Evolutionary conservation across 2,888 invertebrate genomes (phyloP).

Genomic region (Lochmaea crataegi): DNA sequence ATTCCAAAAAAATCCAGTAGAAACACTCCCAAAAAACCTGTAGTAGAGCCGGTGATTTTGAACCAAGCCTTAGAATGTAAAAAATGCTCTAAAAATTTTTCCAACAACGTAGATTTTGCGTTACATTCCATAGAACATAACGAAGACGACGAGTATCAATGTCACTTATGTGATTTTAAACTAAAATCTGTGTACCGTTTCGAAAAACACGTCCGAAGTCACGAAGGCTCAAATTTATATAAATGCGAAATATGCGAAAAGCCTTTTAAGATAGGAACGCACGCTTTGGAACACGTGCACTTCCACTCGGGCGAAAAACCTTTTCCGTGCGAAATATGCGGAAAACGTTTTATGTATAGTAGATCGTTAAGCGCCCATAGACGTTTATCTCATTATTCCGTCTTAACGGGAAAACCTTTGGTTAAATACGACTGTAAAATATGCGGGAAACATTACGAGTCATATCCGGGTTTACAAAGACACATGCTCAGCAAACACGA

Average conservation of each 20-base stretch:
- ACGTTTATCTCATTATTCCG: constrained; percentile 65
- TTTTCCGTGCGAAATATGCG: constrained; percentile 68
- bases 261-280: constrained; percentile 52
- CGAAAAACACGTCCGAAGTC: constrained; percentile 60
- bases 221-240: constrained; percentile 54
- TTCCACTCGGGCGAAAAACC: constrained; percentile 63
- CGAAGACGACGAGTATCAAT: constrained; percentile 53
- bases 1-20: constrained; percentile 29
- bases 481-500: constrained; percentile 62
- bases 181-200: constrained; percentile 57
- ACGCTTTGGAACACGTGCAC: constrained; percentile 56
- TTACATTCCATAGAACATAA: constrained; percentile 56
- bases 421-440: constrained; percentile 65
- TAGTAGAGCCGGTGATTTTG: constrained; percentile 43
- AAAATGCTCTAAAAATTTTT: constrained; percentile 54
- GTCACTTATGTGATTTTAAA: constrained; percentile 58
- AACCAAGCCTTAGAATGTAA: constrained; percentile 58
- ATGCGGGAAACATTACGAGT: constrained; percentile 64
- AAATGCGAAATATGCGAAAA: constrained; percentile 44
- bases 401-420: constrained; percentile 57
- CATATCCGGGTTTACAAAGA: constrained; percentile 59
- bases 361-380: constrained; percentile 67
- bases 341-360: constrained; percentile 66
- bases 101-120: constrained; percentile 55
- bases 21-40: constrained; percentile 28